Conservation (phyloP, 2,113 vertebrate genomes). For the Gallinago jamesoni region DNA sequence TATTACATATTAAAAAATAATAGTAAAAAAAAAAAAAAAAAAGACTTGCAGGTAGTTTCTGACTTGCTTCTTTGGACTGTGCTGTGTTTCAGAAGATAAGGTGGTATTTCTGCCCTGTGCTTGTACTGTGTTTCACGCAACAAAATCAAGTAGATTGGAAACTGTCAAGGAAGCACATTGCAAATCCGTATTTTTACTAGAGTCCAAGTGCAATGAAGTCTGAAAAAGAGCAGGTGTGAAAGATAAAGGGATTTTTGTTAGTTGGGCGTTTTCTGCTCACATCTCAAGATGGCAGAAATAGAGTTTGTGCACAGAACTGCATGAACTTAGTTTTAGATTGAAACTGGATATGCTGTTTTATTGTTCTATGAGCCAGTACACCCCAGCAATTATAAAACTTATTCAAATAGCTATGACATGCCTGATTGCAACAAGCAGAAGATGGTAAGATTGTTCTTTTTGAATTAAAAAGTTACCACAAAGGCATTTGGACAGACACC, state of each 20-base stretch:
- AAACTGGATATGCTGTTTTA: constrained; percentile 36
- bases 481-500: not conserved
- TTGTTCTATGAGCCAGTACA: constrained; percentile 32
- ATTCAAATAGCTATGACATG: not conserved
- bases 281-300: constrained; percentile 40
- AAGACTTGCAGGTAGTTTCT: not conserved
- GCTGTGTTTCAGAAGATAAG: not conserved
- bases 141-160: not conserved
- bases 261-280: constrained; percentile 32
- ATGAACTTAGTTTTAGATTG: not conserved
- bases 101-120: not conserved
- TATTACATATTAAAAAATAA: not conserved
- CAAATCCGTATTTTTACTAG: not conserved
- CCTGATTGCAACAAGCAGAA: not conserved
- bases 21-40: not conserved
- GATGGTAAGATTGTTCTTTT: not conserved
- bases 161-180: not conserved
- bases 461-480: not conserved
- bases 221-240: not conserved
- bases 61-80: not conserved
- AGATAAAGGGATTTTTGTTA: not conserved
- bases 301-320: constrained; percentile 30
- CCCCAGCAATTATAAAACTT: not conserved
- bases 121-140: not conserved
- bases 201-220: not conserved